These are phyloP conservation scores for Ochotona curzoniae DNA, from an alignment of 2,113 vertebrate species.

Conservation along the genomic window DNA sequence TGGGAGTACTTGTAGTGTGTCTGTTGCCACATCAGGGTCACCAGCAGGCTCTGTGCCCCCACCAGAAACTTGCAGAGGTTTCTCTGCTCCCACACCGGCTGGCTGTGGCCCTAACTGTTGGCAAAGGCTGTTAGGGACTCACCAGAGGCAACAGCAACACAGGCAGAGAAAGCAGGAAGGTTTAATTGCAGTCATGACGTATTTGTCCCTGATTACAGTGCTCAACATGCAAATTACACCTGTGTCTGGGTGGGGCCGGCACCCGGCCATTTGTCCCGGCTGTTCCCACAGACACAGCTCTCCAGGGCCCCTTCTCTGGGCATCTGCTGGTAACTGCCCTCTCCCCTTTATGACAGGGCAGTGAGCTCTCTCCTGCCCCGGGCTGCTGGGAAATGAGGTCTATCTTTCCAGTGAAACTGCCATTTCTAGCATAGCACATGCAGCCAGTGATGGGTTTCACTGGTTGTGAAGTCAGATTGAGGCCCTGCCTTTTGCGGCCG, in stretches of 20 bases:
- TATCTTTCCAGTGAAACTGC: not conserved
- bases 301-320: not conserved
- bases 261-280: not conserved
- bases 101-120: not conserved
- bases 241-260: slow-evolving; percentile 24
- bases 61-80: too few species aligned
- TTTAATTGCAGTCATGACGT: slow-evolving; percentile 71
- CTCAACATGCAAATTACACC: slow-evolving; percentile 68
- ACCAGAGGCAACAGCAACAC: slow-evolving; percentile 46
- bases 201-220: slow-evolving; percentile 67
- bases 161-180: slow-evolving; percentile 60
- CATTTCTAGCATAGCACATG: not conserved
- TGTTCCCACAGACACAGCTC: not conserved
- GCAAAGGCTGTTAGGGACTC: not conserved
- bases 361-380: not conserved
- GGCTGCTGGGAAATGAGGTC: slow-evolving; percentile 20
- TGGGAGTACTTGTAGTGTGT: too few species aligned
- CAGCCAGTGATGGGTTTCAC: slow-evolving; percentile 30
- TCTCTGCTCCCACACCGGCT: not conserved
- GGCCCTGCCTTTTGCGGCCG: not conserved
- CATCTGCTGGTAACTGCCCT: not conserved
- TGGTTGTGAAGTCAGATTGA: slow-evolving; percentile 29
- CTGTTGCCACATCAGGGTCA: too few species aligned
- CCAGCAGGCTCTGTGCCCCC: too few species aligned
- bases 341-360: not conserved